Conservation (phyloP, 2,888 invertebrate genomes). For the Hemicrepidius hirtus region DNA sequence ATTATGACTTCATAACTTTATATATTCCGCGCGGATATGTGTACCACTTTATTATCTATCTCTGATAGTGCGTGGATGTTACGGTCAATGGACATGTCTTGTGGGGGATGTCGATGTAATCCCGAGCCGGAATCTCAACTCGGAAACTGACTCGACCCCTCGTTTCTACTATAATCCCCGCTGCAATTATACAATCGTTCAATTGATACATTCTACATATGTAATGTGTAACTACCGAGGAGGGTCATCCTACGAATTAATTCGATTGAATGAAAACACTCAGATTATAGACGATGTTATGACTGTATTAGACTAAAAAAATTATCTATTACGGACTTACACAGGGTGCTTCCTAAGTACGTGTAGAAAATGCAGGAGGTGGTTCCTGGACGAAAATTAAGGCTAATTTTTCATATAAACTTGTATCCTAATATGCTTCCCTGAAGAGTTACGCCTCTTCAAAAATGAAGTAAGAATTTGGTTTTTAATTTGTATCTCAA, state of each 20-base stretch:
- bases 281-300: not conserved
- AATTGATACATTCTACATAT: conserved; percentile 51
- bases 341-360: too few relatives aligned
- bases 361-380: too few relatives aligned
- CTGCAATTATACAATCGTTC: conserved; percentile 51
- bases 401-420: too few relatives aligned
- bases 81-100: conserved; percentile 51
- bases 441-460: too few relatives aligned
- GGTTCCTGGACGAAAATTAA: too few relatives aligned
- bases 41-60: conserved; percentile 52
- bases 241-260: conserved; percentile 18
- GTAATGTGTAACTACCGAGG: conserved; percentile 47
- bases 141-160: conserved; percentile 45
- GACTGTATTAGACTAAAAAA: not conserved
- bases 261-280: conserved; percentile 32
- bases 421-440: too few relatives aligned
- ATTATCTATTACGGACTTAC: too few relatives aligned
- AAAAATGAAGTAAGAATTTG: too few relatives aligned
- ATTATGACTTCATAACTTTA: conserved; percentile 58
- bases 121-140: conserved; percentile 46
- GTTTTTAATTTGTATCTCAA: too few relatives aligned
- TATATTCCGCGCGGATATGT: conserved; percentile 46
- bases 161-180: conserved; percentile 39
- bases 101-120: conserved; percentile 42
- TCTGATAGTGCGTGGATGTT: conserved; percentile 53